phyloP scores from a whole-genome alignment of 2,113 vertebrate species.

The Cygnus buccinator region DNA sequence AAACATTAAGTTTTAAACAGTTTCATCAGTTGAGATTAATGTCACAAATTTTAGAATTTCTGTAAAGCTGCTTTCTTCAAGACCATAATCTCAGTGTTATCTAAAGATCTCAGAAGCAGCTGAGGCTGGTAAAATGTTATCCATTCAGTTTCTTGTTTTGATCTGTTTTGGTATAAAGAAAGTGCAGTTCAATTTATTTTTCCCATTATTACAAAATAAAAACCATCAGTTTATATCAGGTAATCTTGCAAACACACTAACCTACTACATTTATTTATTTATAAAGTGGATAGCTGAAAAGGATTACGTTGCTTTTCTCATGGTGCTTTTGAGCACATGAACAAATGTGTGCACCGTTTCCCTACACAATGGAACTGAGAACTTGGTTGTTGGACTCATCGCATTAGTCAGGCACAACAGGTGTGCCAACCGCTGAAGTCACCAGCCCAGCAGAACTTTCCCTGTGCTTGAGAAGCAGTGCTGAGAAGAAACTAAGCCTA shows the following conservation, averaged over 20 bases:
- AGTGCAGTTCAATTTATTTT: background rate
- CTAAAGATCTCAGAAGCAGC: background rate
- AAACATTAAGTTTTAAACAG: background rate
- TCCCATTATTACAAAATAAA: background rate
- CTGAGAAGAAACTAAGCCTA: background rate
- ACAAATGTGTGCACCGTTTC: background rate
- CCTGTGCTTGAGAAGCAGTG: background rate
- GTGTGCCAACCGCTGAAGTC: background rate
- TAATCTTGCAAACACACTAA: background rate
- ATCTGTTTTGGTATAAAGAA: background rate
- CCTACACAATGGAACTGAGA: background rate
- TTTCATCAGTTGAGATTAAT: background rate
- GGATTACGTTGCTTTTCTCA: background rate
- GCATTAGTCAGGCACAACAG: fast-evolving
- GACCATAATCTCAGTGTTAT: background rate
- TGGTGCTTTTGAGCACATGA: background rate
- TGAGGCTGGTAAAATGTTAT: background rate
- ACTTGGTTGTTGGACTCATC: fast-evolving
- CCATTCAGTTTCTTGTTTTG: background rate
- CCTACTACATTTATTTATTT: background rate
- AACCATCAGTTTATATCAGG: background rate
- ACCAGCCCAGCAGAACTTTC: background rate
- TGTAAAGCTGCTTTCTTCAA: background rate
- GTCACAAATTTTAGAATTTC: background rate
- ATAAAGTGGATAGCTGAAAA: background rate